Conservation (phyloP, 2,888 invertebrate genomes). For the Brachylomia viminalis region DNA sequence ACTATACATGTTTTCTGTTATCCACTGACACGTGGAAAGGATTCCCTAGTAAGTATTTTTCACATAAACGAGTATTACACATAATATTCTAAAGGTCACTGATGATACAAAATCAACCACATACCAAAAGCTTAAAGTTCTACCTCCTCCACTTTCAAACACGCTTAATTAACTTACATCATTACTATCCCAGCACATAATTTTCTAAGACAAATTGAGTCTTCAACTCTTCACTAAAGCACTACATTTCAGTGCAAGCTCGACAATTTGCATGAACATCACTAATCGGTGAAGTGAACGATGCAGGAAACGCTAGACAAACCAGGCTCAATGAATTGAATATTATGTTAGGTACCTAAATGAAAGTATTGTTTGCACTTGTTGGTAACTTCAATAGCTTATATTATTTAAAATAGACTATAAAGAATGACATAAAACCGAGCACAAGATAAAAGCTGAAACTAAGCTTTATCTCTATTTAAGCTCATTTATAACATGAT, state of each 20-base stretch:
- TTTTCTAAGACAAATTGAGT: neutral
- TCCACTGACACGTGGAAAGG: neutral
- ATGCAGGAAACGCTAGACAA: conserved; percentile 83
- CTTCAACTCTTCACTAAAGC: conserved; percentile 35
- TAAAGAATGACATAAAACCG: too few species aligned
- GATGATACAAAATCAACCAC: too few species aligned
- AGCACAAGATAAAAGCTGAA: too few species aligned
- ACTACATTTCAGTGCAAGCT: conserved; percentile 27
- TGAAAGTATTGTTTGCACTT: neutral
- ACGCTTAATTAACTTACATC: neutral
- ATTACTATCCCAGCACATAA: neutral
- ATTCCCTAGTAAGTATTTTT: neutral
- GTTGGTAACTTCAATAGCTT: neutral
- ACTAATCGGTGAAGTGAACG: conserved; percentile 71
- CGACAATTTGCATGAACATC: conserved; percentile 67
- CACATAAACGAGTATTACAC: too few species aligned
- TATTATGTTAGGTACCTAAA: too few species aligned
- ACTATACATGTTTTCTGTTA: neutral
- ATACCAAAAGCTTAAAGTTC: neutral
- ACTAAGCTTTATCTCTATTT: too few species aligned
- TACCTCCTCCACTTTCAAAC: neutral
- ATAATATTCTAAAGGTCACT: too few species aligned
- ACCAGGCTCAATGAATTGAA: conserved; percentile 84
- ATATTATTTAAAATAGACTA: too few species aligned
- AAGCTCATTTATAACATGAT: too few species aligned